Base-by-base conservation (phyloP, 2,888 invertebrate species). In the Drosophila barbarae region DNA sequence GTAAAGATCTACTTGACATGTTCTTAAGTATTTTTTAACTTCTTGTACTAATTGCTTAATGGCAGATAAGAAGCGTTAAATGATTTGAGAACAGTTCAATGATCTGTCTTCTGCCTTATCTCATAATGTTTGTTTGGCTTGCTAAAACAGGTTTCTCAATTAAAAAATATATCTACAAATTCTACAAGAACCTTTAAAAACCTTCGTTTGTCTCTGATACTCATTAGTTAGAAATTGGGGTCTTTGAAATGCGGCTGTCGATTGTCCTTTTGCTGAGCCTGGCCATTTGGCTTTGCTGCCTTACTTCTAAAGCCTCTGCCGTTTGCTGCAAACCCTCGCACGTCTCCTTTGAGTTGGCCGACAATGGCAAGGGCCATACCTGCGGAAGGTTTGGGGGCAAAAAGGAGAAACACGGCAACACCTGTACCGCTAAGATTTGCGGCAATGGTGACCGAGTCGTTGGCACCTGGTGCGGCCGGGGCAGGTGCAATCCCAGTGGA, bases 331-430 rank as follows among this genome's bases (percentile, higher is more conserved):
- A 51, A n/a, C 57, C 78, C 2, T 30, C 51, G 8, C 59, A 69
- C 32, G 73, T 79, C 30, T 18, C 51, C 0, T 78, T 26, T 28
- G 59, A 75, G 32, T 23, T 78, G 51, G 44, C 50, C 0, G 13
- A 18, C 2, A 61, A 55, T n/a, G 38, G 23, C 13, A 36, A 18
- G 2, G n/a, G 12, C 0, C 26, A 67, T 44, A 55, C 2, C 10
- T 78, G 74, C 9, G 15, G 26, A 10, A 78, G 57, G 23, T 74
- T 46, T 26, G 78, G 78, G 8, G 68, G 51, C 39, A 74, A 74
- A 38, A 53, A 60, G 21, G 59, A 51, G n/a, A 41, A 12, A 9
- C 34, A 58, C 9, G 10, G 47, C 8, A 57, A 58, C 21, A 72
- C 47, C 21, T 73, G 76, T 38, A 23, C 44, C 38, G 69, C 73